Conservation (phyloP, 2,888 invertebrate species). For the Tethea ocularis region DNA sequence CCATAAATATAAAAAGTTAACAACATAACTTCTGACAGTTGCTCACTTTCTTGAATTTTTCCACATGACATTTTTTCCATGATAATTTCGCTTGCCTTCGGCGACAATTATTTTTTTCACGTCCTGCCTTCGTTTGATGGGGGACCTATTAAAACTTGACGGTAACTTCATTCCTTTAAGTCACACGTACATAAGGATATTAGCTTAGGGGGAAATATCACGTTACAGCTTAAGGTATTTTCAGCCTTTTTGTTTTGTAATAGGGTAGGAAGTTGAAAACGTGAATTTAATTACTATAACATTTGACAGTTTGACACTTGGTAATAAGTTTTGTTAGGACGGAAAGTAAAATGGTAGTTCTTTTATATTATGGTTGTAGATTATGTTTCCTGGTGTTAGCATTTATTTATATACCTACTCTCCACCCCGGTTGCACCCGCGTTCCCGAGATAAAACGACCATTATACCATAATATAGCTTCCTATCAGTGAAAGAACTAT, state of each 20-base stretch:
- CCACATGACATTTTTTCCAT: slow-evolving; percentile 34
- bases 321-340: not conserved
- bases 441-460: no score
- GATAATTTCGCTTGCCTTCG: slow-evolving; percentile 25
- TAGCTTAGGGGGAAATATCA: slow-evolving; percentile 19
- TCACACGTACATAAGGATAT: slow-evolving; percentile 26
- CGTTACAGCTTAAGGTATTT: not conserved
- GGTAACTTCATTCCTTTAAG: slow-evolving; percentile 42
- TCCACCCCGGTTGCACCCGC: no score
- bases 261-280: not conserved
- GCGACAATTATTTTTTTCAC: slow-evolving; percentile 40
- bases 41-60: slow-evolving; percentile 28
- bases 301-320: slow-evolving; percentile 1
- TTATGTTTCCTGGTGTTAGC: not conserved
- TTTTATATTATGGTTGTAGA: not conserved
- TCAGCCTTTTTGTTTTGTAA: not conserved
- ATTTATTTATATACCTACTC: no score
- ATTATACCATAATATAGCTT: no score
- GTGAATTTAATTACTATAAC: not conserved
- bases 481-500: no score
- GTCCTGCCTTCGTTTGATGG: slow-evolving; percentile 41
- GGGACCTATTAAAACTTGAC: slow-evolving; percentile 59
- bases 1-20: not conserved
- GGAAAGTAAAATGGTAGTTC: not conserved
- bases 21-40: slow-evolving; percentile 17